Percentiles rank a stretch among this genome's conserved stretches.
phyloP scores from a whole-genome alignment of 2,888 invertebrate species.

The Orthonychiurus folsomi region DNA sequence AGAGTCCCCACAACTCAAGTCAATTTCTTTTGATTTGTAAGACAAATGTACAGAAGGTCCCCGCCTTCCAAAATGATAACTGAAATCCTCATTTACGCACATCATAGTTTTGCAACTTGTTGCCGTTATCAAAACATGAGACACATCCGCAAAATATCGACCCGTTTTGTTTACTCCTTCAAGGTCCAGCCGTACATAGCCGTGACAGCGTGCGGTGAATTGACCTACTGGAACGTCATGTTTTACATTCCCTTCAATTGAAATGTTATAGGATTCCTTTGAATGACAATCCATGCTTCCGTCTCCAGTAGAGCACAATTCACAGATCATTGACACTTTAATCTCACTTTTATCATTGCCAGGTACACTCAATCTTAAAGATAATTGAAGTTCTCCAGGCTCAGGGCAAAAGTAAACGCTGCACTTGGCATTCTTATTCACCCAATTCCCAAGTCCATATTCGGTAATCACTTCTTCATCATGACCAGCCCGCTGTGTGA shows the following conservation, averaged over 20 bases:
- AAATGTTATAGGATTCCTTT: slow-evolving; percentile 14
- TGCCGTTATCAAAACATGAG: slow-evolving; percentile 18
- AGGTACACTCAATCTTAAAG: slow-evolving; percentile 28
- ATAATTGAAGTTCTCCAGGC: slow-evolving; percentile 19
- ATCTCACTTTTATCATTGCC: slow-evolving; percentile 18
- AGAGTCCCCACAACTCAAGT: neutral
- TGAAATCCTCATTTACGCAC: slow-evolving; percentile 5
- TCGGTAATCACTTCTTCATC: slow-evolving; percentile 17
- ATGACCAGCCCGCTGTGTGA: slow-evolving; percentile 11
- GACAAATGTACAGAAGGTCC: slow-evolving; percentile 35
- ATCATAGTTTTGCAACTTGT: neutral
- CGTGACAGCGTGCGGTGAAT: slow-evolving; percentile 17
- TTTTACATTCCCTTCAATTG: slow-evolving; percentile 17
- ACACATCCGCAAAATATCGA: slow-evolving; percentile 21
- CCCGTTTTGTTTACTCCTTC: slow-evolving; percentile 25
- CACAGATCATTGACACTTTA: slow-evolving; percentile 3
- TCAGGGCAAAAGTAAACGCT: slow-evolving; percentile 29
- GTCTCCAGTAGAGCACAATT: neutral
- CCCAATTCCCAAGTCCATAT: slow-evolving; percentile 31
- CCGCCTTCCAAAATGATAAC: slow-evolving; percentile 11
- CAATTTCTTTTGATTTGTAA: slow-evolving; percentile 9
- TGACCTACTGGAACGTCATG: slow-evolving; percentile 31
- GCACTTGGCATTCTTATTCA: slow-evolving; percentile 9
- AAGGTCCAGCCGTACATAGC: slow-evolving; percentile 31
- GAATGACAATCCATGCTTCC: slow-evolving; percentile 2